These are phyloP conservation scores for Boloria euphrosyne DNA, from an alignment of 2,888 invertebrate genomes.

Conservation along the genomic window DNA sequence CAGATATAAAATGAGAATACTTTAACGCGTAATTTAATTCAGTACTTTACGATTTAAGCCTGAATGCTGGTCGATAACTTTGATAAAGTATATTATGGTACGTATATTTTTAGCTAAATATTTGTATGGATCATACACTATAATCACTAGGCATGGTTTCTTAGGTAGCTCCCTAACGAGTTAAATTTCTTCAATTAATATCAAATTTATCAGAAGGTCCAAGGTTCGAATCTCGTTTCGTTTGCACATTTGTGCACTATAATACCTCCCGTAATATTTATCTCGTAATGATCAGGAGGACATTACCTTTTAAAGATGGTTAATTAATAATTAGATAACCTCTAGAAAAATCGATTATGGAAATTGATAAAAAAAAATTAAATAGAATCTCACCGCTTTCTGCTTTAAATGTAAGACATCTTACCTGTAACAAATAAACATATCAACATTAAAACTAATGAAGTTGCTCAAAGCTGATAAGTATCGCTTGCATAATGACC, in stretches of 20 bases:
- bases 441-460: constrained; percentile 6
- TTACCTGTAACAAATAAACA: constrained; percentile 28
- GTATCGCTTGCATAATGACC: constrained; percentile 14
- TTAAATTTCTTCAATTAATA: no score
- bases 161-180: no score
- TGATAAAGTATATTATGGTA: background rate
- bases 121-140: no score
- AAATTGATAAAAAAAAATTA: background rate
- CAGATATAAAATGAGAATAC: constrained; percentile 12
- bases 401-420: background rate
- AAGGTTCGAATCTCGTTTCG: no score
- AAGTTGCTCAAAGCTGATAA: constrained; percentile 19
- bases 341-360: background rate
- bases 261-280: no score
- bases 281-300: no score
- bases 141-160: no score
- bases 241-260: no score
- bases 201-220: no score
- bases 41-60: constrained; percentile 28
- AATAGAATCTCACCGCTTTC: no score
- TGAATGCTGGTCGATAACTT: constrained; percentile 9
- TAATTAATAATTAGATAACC: background rate
- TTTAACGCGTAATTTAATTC: constrained; percentile 18
- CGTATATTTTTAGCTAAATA: no score
- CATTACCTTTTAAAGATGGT: no score